Percentiles rank a stretch among this genome's conserved stretches.
phyloP scores from a whole-genome alignment of 2,797 vertebrate genomes.

The Gambusia yucatana region DNA sequence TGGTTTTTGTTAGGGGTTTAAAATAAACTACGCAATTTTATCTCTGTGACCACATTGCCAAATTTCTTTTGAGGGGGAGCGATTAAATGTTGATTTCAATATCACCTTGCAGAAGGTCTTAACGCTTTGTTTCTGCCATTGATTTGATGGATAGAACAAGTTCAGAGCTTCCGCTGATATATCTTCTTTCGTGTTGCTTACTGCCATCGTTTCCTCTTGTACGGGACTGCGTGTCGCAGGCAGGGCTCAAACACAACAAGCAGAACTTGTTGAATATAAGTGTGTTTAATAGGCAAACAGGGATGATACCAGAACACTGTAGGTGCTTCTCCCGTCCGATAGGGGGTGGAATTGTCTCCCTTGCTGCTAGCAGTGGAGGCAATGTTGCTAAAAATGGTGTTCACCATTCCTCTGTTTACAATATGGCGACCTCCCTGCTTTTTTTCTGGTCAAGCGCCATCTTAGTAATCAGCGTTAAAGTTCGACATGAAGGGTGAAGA shows the following conservation, averaged over 20 bases:
- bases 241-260: not conserved
- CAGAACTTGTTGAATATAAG: not conserved
- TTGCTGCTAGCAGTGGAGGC: conserved; percentile 47
- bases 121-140: not conserved
- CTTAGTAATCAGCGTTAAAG: conserved; percentile 73
- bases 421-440: conserved; percentile 91
- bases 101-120: not conserved
- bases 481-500: not conserved
- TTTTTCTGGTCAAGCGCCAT: conserved; percentile 88
- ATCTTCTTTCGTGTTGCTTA: not conserved
- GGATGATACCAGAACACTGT: not conserved
- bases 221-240: not conserved
- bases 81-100: no score
- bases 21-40: not conserved
- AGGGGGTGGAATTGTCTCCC: not conserved
- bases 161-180: not conserved
- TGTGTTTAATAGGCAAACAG: not conserved
- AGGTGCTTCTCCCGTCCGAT: not conserved
- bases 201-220: not conserved
- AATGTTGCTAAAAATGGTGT: conserved; percentile 75
- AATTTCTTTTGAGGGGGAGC: not conserved
- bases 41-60: not conserved
- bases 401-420: conserved; percentile 86
- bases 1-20: not conserved
- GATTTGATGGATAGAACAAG: not conserved